A percentile compares a stretch with the other conserved stretches of the same genome.
Evolutionary conservation across 2,113 vertebrate species (phyloP).

Genomic region (Microtus pennsylvanicus): DNA sequence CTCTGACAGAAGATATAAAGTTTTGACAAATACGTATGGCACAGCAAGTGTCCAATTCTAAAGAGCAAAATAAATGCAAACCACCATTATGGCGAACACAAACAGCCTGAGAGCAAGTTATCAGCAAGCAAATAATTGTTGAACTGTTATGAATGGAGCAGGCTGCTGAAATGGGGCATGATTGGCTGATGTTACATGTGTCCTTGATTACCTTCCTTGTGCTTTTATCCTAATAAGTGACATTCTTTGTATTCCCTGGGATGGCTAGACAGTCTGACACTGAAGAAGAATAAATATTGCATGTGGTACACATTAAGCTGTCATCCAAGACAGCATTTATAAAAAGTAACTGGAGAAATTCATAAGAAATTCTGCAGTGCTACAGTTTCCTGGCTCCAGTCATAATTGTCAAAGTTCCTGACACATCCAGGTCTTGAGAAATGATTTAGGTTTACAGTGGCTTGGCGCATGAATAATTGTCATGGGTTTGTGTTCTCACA

Average conservation of each 20-base stretch:
- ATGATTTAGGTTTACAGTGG: constrained; percentile 90
- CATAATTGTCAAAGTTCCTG: constrained; percentile 97
- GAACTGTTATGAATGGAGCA: constrained; percentile 95
- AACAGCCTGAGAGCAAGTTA: constrained; percentile 97
- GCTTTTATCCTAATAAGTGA: constrained; percentile 99
- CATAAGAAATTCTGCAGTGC: constrained; percentile 94
- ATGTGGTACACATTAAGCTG: constrained; percentile 99
- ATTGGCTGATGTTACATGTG: constrained; percentile 99
- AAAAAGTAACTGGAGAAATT: constrained; percentile 95
- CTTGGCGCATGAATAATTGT: constrained; percentile 92
- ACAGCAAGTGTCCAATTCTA: constrained; percentile 94
- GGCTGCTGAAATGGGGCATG: constrained; percentile 93
- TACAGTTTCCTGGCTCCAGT: constrained; percentile 97
- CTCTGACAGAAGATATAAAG: constrained; percentile 90
- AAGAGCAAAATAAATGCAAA: constrained; percentile 99
- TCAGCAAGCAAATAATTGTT: constrained; percentile 97
- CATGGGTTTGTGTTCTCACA: constrained; percentile 84
- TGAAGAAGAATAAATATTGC: constrained; percentile 99
- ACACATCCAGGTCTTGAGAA: constrained; percentile 89
- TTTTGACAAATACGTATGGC: constrained; percentile 92
- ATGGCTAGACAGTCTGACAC: constrained; percentile 99
- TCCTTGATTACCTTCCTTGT: constrained; percentile 99
- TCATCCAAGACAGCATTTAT: constrained; percentile 96
- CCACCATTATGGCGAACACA: constrained; percentile 94
- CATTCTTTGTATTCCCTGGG: constrained; percentile 99